phyloP scores from a whole-genome alignment of 2,113 vertebrate species.

The Lucifuga dentata region DNA sequence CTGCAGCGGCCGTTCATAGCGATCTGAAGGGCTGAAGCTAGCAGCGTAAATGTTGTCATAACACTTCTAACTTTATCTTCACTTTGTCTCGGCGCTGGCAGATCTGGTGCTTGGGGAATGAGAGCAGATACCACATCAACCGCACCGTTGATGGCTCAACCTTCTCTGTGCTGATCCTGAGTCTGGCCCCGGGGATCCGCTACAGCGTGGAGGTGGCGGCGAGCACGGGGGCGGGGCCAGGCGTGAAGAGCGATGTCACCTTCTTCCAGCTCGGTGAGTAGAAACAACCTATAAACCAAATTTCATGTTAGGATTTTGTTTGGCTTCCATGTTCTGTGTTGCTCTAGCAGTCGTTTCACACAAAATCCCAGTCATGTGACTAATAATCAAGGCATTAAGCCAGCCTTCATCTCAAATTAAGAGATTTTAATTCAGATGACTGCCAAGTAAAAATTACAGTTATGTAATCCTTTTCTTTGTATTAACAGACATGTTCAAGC shows the following conservation, averaged over 20 bases:
- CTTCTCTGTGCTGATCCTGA: conserved; percentile 91
- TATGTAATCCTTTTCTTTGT: conserved; percentile 49
- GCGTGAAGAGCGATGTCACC: conserved; percentile 92
- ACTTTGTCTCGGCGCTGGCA: conserved; percentile 64
- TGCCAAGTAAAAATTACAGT: conserved; percentile 51
- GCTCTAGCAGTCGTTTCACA: conserved; percentile 8
- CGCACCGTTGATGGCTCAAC: conserved; percentile 92
- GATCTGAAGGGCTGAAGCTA: conserved; percentile 29
- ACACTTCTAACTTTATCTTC: conserved; percentile 18
- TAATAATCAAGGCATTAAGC: conserved; percentile 61
- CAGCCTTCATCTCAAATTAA: conserved; percentile 34
- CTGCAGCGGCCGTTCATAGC: conserved; percentile 2
- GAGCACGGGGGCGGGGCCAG: conserved; percentile 91
- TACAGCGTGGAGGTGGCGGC: conserved; percentile 97
- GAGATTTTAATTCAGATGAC: conserved; percentile 27
- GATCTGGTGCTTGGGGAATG: conserved; percentile 98
- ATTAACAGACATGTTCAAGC: conserved; percentile 45
- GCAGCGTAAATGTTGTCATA: conserved; percentile 26
- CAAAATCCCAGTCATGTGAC: conserved; percentile 25
- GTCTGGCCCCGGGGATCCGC: conserved; percentile 90
- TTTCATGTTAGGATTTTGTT: conserved; percentile 5
- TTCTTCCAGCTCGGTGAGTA: conserved; percentile 94
- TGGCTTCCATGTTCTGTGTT: conserved; percentile 2
- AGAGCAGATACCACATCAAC: conserved; percentile 96
- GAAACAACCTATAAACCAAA: conserved; percentile 1